A percentile compares a stretch with the other conserved stretches of the same genome.
These are phyloP conservation scores for Linyphia triangularis DNA, from an alignment of 2,888 invertebrate species.

Conservation along the genomic window DNA sequence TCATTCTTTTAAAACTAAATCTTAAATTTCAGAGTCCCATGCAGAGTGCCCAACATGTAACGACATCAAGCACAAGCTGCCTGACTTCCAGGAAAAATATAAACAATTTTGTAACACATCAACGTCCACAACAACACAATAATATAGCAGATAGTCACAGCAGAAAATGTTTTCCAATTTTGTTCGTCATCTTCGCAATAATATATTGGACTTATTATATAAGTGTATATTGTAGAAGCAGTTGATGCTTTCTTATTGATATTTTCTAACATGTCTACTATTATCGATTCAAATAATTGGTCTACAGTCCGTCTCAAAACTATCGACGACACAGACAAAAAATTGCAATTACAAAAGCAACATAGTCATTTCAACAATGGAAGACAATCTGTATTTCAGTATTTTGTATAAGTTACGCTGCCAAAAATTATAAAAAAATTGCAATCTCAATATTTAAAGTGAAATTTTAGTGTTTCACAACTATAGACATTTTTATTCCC, in stretches of 20 bases:
- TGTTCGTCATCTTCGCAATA: neutral
- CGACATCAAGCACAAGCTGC: neutral
- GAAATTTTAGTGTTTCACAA: too few relatives aligned
- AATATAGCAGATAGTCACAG: slow-evolving; percentile 19
- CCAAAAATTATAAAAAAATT: too few relatives aligned
- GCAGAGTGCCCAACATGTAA: neutral
- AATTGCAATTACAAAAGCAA: too few relatives aligned
- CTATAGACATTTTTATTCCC: too few relatives aligned
- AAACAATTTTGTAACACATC: neutral
- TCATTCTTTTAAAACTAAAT: neutral
- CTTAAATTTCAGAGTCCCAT: neutral
- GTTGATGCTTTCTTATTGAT: neutral
- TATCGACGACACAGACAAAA: too few relatives aligned
- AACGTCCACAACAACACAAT: neutral
- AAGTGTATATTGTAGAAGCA: neutral
- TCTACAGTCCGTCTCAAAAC: too few relatives aligned
- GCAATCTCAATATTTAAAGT: too few relatives aligned
- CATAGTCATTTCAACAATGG: too few relatives aligned
- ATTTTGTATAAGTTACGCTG: too few relatives aligned
- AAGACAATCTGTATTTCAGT: too few relatives aligned
- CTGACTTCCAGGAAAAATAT: neutral
- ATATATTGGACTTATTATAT: slow-evolving; percentile 58
- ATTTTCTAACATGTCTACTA: neutral
- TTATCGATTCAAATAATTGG: too few relatives aligned
- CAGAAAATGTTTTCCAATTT: slow-evolving; percentile 15